phyloP scores from a whole-genome alignment of 1,140 invertebrate species.

The Oreohelix idahoensis region DNA sequence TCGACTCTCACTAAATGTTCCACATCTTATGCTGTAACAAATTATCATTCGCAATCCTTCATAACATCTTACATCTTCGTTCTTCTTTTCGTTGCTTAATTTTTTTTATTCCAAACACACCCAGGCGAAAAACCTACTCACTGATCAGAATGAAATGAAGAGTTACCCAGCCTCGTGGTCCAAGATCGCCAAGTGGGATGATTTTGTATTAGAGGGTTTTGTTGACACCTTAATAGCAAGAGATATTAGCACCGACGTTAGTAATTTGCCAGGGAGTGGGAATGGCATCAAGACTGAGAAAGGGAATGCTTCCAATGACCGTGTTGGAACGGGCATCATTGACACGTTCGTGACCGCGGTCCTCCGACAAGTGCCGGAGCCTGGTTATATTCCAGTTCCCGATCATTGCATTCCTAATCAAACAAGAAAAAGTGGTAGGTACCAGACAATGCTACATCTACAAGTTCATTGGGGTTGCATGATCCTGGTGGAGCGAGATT shows the following conservation, averaged over 20 bases:
- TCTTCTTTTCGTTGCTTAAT: too few species aligned
- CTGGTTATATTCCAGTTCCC: background rate
- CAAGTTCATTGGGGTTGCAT: too few species aligned
- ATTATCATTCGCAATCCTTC: too few species aligned
- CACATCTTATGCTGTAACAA: too few species aligned
- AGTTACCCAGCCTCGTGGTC: background rate
- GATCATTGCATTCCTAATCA: background rate
- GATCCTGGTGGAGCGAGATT: too few species aligned
- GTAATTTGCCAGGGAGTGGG: too few species aligned
- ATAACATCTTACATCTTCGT: too few species aligned
- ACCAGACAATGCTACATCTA: too few species aligned
- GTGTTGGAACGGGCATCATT: background rate
- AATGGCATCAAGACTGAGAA: background rate
- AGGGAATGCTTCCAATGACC: background rate
- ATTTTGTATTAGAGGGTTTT: background rate
- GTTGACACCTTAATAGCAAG: background rate
- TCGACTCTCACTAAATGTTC: too few species aligned
- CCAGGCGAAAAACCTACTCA: background rate
- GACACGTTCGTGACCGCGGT: background rate
- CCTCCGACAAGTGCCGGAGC: background rate
- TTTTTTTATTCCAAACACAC: background rate
- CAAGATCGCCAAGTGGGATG: background rate
- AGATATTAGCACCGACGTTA: too few species aligned
- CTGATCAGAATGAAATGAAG: background rate
- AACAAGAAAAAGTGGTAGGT: background rate